Percentiles rank a stretch among this genome's conserved stretches.
Conservation (phyloP, 1,140 invertebrate species). For the Zaprionus capensis region DNA sequence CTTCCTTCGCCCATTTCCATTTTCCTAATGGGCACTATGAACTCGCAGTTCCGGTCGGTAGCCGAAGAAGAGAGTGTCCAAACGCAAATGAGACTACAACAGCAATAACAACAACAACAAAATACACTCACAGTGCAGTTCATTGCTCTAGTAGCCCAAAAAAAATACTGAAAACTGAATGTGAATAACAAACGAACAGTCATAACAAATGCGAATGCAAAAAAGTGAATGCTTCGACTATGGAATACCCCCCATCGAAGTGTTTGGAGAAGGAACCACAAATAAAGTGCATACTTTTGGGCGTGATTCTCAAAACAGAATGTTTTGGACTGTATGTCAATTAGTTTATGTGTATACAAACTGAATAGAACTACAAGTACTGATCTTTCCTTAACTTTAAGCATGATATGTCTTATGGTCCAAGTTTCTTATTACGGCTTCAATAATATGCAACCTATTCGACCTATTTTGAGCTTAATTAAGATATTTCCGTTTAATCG, state of each 20-base stretch:
- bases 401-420: background rate
- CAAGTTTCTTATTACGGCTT: background rate
- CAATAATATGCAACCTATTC: background rate
- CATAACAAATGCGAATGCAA: slow-evolving; percentile 29
- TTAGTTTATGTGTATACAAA: no score
- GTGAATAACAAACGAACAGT: slow-evolving; percentile 23
- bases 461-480: background rate
- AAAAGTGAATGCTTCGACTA: slow-evolving; percentile 7
- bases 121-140: slow-evolving; percentile 50
- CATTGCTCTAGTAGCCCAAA: slow-evolving; percentile 65
- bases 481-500: background rate
- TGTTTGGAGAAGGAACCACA: background rate
- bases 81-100: slow-evolving; percentile 53
- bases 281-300: slow-evolving; percentile 5
- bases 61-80: slow-evolving; percentile 15
- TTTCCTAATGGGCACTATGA: slow-evolving; percentile 73
- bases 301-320: background rate
- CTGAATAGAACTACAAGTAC: background rate
- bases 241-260: slow-evolving; percentile 8
- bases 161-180: slow-evolving; percentile 17
- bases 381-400: no score
- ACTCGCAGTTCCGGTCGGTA: slow-evolving; percentile 70
- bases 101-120: background rate
- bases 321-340: no score
- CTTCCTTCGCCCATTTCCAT: slow-evolving; percentile 7